Evolutionary conservation across 2,113 vertebrate genomes (phyloP).

Genomic region (Poeciliopsis prolifica): DNA sequence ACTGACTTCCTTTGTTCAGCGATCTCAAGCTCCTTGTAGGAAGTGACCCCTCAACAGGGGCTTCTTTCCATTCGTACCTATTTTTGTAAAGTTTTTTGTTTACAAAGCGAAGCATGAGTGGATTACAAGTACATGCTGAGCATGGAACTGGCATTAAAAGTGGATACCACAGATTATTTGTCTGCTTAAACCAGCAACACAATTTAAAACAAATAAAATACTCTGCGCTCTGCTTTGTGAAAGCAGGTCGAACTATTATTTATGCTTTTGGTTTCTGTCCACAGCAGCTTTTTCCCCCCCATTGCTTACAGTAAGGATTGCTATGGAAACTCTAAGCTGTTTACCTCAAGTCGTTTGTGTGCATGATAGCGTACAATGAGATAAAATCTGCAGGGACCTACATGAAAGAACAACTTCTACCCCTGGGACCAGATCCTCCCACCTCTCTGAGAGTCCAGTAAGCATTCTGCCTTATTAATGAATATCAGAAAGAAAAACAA

Average conservation of each 20-base stretch:
- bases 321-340: conserved; percentile 82
- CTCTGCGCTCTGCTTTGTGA: conserved; percentile 45
- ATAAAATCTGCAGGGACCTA: conserved; percentile 80
- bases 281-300: conserved; percentile 62
- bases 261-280: conserved; percentile 64
- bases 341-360: conserved; percentile 81
- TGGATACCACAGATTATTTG: conserved; percentile 45
- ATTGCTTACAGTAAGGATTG: conserved; percentile 76
- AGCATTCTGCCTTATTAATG: conserved; percentile 78
- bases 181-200: conserved; percentile 29
- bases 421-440: conserved; percentile 68
- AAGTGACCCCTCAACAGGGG: conserved; percentile 78
- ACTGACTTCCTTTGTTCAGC: conserved; percentile 83
- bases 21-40: conserved; percentile 79
- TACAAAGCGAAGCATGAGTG: conserved; percentile 49
- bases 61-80: conserved; percentile 79
- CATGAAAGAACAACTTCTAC: conserved; percentile 80
- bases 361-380: conserved; percentile 79
- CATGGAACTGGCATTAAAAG: conserved; percentile 15
- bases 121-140: conserved; percentile 25
- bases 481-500: conserved; percentile 82
- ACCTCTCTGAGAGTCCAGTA: conserved; percentile 70
- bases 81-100: conserved; percentile 71
- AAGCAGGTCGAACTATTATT: conserved; percentile 68
- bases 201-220: conserved; percentile 52